A percentile compares a stretch with the other conserved stretches of the same genome.
Evolutionary conservation across 2,888 invertebrate genomes (phyloP).

Genomic region (Helicoverpa assulta): DNA sequence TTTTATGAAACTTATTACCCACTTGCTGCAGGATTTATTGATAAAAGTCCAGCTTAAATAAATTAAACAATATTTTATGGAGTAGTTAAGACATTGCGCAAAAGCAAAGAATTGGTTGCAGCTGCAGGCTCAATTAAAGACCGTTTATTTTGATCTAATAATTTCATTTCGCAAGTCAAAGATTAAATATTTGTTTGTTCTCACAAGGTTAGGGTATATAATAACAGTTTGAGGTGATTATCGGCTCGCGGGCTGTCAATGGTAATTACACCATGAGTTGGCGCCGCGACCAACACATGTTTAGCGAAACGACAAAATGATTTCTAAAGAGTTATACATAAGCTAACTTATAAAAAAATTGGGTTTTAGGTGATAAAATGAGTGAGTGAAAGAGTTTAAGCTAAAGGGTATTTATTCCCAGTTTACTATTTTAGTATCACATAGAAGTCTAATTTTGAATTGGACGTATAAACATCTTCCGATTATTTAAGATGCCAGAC

Average conservation of each 20-base stretch:
- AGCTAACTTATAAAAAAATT: neutral
- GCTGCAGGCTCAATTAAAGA: slow-evolving; percentile 59
- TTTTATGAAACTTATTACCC: slow-evolving; percentile 5
- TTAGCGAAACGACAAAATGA: slow-evolving; percentile 14
- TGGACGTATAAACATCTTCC: no score
- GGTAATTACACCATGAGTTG: slow-evolving; percentile 51
- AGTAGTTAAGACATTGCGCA: slow-evolving; percentile 34
- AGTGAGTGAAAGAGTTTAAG: no score
- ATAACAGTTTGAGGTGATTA: slow-evolving; percentile 58
- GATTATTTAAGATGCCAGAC: neutral
- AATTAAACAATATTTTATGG: slow-evolving; percentile 5
- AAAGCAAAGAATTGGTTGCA: slow-evolving; percentile 29
- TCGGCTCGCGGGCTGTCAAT: slow-evolving; percentile 55
- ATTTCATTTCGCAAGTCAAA: slow-evolving; percentile 54
- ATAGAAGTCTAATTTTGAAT: no score
- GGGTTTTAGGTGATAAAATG: no score
- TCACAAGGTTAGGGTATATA: slow-evolving; percentile 58
- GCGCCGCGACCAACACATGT: slow-evolving; percentile 21
- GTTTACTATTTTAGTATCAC: no score
- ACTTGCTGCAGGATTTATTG: slow-evolving; percentile 7
- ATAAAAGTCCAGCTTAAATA: neutral
- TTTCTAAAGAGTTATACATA: slow-evolving; percentile 1
- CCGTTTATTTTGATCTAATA: slow-evolving; percentile 63
- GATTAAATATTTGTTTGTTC: slow-evolving; percentile 56
- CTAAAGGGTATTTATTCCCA: no score